Conservation (phyloP, 2,888 invertebrate genomes). For the Keiferia lycopersicella region DNA sequence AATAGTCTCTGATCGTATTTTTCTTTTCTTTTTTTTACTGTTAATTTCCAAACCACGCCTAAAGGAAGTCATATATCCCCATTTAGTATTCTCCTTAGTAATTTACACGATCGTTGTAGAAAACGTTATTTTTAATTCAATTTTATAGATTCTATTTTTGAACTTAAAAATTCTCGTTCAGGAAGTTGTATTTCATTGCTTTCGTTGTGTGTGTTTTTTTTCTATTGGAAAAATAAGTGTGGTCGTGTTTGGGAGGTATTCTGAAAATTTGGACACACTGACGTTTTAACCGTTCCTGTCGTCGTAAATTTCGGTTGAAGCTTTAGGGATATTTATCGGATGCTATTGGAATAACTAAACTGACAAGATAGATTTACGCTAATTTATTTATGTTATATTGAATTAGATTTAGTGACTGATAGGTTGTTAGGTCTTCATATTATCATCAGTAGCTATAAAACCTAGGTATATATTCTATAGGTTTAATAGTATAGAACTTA, state of each 20-base stretch:
- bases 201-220: conserved; percentile 41
- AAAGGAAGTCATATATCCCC: conserved; percentile 69
- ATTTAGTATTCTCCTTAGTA: conserved; percentile 62
- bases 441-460: too few relatives aligned
- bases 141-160: conserved; percentile 67
- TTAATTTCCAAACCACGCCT: conserved; percentile 60
- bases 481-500: too few relatives aligned
- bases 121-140: conserved; percentile 43
- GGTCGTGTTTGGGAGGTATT: conserved; percentile 13
- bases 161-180: conserved; percentile 45
- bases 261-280: neutral
- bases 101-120: conserved; percentile 44
- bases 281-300: conserved; percentile 4
- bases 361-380: neutral
- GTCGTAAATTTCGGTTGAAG: conserved; percentile 9
- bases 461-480: too few relatives aligned
- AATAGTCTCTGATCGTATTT: neutral
- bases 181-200: conserved; percentile 67
- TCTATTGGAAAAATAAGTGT: too few relatives aligned
- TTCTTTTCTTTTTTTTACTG: conserved; percentile 49
- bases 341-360: conserved; percentile 6
- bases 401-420: too few relatives aligned
- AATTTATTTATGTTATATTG: too few relatives aligned
- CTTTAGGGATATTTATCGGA: neutral
- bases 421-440: too few relatives aligned